Base-by-base conservation (phyloP, 2,113 vertebrate species). In the Aptenodytes patagonicus region DNA sequence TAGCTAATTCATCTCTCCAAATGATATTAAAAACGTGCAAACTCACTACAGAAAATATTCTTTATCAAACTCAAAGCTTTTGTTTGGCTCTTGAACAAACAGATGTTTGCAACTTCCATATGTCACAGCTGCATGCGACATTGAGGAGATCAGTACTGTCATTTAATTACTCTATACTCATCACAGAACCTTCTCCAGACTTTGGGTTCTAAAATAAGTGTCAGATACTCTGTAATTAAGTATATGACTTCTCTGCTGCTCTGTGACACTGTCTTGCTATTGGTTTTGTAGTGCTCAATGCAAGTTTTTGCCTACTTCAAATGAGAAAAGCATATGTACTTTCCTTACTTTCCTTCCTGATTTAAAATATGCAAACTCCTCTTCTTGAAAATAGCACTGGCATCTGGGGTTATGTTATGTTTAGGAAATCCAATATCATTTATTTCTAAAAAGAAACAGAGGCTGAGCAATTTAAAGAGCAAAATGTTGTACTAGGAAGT, bases 141-240 rank as follows among this genome's bases (percentile, higher is more conserved):
- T 47, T 92, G 80, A 93, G 61, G 87, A 95, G 78, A 79, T 83
- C 85, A 96, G 64, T 89, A 44, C 26, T 95, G n/a, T 90, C 62
- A 88, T 46, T 92, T 95, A 55, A 57, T 96, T 82, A 83, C 22
- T 69, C 52, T 69, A 69, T 62, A 49, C 32, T 69, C 31, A 93
- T 80, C 7, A 64, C 34, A 88, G 79, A 72, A 61, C 22, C 28
- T 76, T 92, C 28, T 83, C 9, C 44, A 97, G 82, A 84, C 22
- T 75, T 58, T 87, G 49, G 19, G 36, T 94, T 97, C 83, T 95
- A 96, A 92, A 90, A 21, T 40, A 87, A 18, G 17, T 47, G 46
- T 44, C 69, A 92, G 40, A 65, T 95, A 90, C 54, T 75, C 58
- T 84, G 29, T 94, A 96, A 95, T 87, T 95, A 94, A 84, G 11